Evolutionary conservation across 2,797 vertebrate genomes (phyloP).

Genomic region (Epinephelus malabaricus): DNA sequence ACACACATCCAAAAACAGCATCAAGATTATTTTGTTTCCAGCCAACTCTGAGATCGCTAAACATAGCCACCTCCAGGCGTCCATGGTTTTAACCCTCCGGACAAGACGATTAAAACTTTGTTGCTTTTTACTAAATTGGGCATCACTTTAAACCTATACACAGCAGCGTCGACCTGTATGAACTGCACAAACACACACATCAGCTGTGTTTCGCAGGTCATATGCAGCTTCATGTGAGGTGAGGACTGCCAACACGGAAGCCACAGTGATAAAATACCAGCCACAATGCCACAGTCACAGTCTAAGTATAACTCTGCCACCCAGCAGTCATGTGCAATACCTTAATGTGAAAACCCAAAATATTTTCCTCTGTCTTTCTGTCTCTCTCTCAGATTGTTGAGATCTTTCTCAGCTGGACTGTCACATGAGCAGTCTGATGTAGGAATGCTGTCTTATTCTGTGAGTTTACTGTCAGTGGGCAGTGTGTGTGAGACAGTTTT

Average conservation of each 20-base stretch:
- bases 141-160: slow-evolving; percentile 19
- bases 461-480: no score
- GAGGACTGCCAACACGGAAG: slow-evolving; percentile 43
- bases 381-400: background rate
- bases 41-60: slow-evolving; percentile 60
- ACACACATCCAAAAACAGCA: slow-evolving; percentile 74
- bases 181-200: slow-evolving; percentile 38
- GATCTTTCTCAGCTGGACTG: background rate
- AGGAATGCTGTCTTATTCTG: no score
- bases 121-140: slow-evolving; percentile 59
- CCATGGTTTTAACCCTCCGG: slow-evolving; percentile 44
- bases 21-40: slow-evolving; percentile 70
- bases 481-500: no score
- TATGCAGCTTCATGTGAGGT: slow-evolving; percentile 45
- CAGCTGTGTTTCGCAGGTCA: slow-evolving; percentile 39
- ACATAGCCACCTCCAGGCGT: slow-evolving; percentile 59
- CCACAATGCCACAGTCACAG: slow-evolving; percentile 44
- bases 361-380: slow-evolving; percentile 2
- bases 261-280: slow-evolving; percentile 63
- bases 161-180: slow-evolving; percentile 18
- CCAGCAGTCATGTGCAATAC: slow-evolving; percentile 43
- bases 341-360: slow-evolving; percentile 35
- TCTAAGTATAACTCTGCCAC: slow-evolving; percentile 61
- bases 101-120: slow-evolving; percentile 47
- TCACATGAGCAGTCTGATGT: background rate